Evolutionary conservation across 2,113 vertebrate species (phyloP).

Genomic region (Perognathus longimembris): DNA sequence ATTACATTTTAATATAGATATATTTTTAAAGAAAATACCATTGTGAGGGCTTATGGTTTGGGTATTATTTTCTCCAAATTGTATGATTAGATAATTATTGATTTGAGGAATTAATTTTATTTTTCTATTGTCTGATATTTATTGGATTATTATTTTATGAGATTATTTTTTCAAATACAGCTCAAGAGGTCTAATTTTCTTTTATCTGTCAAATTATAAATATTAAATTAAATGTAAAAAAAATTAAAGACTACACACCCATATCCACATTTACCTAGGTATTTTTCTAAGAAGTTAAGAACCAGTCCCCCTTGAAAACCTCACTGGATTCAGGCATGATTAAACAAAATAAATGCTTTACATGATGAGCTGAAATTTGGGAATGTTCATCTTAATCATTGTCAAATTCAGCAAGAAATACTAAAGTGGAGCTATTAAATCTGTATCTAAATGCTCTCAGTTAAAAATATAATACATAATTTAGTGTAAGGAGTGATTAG

Average conservation of each 20-base stretch:
- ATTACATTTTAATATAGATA: constrained; percentile 16
- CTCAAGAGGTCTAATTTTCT: neutral
- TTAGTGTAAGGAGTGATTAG: neutral
- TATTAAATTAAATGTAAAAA: constrained; percentile 3
- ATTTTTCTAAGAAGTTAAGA: constrained; percentile 6
- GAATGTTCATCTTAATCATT: constrained; percentile 18
- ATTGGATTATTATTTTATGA: neutral
- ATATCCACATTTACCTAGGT: neutral
- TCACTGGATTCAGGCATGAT: neutral
- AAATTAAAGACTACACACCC: neutral
- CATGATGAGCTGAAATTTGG: neutral
- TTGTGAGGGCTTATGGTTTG: constrained; percentile 27
- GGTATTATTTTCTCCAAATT: neutral
- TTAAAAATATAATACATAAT: neutral
- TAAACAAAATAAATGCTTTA: neutral
- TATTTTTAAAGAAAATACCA: neutral
- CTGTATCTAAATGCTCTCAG: neutral
- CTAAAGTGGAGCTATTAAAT: neutral
- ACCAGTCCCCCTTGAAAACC: neutral
- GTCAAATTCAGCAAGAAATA: constrained; percentile 11
- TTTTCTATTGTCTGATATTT: neutral
- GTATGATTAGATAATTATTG: constrained; percentile 1
- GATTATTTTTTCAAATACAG: neutral
- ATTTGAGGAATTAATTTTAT: neutral
- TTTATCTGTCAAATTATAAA: neutral